Conservation (phyloP, 2,888 invertebrate genomes). For the Perdita meconis region DNA sequence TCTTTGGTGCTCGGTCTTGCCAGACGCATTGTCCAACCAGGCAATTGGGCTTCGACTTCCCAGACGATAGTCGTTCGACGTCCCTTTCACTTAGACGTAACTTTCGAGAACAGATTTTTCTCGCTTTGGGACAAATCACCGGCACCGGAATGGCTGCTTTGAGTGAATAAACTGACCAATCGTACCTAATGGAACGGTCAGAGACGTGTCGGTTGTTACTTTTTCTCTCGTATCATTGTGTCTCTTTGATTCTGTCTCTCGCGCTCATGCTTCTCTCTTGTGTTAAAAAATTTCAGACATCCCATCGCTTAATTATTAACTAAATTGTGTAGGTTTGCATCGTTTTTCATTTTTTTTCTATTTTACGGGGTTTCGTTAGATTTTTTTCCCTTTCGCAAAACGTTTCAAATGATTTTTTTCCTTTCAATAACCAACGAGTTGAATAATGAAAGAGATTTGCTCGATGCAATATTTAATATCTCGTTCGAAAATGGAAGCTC, state of each 20-base stretch:
- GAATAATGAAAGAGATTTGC: neutral
- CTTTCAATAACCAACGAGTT: neutral
- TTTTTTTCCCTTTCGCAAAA: neutral
- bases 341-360: neutral
- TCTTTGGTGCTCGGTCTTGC: constrained; percentile 32
- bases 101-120: constrained; percentile 52
- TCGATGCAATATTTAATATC: neutral
- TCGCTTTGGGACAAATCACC: constrained; percentile 57
- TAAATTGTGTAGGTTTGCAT: neutral
- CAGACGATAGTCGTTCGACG: constrained; percentile 52
- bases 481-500: neutral
- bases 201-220: constrained; percentile 37
- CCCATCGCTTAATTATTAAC: neutral
- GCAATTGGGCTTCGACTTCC: constrained; percentile 67
- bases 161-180: constrained; percentile 62
- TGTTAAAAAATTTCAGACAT: too few species aligned
- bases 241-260: neutral
- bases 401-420: neutral
- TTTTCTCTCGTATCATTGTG: constrained; percentile 15
- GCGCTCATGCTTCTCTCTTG: too few species aligned
- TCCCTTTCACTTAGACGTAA: constrained; percentile 31
- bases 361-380: too few species aligned
- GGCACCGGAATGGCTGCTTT: constrained; percentile 21
- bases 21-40: constrained; percentile 63
- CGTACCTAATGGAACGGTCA: constrained; percentile 48